phyloP scores from a whole-genome alignment of 2,888 invertebrate species.

The Portevinia maculata region DNA sequence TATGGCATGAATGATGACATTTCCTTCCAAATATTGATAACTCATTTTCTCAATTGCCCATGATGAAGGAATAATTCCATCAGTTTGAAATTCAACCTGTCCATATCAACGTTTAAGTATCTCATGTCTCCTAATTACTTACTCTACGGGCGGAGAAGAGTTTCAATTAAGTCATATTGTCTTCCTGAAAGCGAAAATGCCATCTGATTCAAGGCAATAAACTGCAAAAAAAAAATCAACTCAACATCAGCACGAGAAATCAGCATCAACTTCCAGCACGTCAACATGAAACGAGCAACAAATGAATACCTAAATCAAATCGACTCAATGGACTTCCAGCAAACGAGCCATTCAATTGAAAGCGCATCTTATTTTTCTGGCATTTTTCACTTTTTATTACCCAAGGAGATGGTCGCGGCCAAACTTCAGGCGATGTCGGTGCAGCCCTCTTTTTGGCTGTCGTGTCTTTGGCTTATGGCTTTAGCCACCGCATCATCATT shows the following conservation, averaged over 20 bases:
- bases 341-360: slow-evolving; percentile 32
- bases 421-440: not conserved
- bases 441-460: not conserved
- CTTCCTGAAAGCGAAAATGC: slow-evolving; percentile 40
- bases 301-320: slow-evolving; percentile 51
- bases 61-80: no score
- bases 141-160: not conserved
- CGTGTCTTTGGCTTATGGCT: slow-evolving; percentile 32
- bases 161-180: slow-evolving; percentile 31
- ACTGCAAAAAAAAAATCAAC: slow-evolving; percentile 9
- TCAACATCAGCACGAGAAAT: slow-evolving; percentile 35
- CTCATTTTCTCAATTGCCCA: no score
- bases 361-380: slow-evolving; percentile 36
- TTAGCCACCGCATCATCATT: slow-evolving; percentile 25
- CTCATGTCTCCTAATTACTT: not conserved
- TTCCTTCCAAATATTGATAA: no score
- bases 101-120: not conserved
- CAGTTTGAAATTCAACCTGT: not conserved
- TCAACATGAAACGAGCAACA: slow-evolving; percentile 4
- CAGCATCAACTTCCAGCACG: slow-evolving; percentile 19
- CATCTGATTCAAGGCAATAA: slow-evolving; percentile 5
- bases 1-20: no score
- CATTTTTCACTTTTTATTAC: slow-evolving; percentile 34
- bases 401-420: not conserved
- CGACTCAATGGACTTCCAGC: slow-evolving; percentile 1